These are phyloP conservation scores for Drosophila yooni DNA, from an alignment of 2,888 invertebrate genomes.

Conservation along the genomic window DNA sequence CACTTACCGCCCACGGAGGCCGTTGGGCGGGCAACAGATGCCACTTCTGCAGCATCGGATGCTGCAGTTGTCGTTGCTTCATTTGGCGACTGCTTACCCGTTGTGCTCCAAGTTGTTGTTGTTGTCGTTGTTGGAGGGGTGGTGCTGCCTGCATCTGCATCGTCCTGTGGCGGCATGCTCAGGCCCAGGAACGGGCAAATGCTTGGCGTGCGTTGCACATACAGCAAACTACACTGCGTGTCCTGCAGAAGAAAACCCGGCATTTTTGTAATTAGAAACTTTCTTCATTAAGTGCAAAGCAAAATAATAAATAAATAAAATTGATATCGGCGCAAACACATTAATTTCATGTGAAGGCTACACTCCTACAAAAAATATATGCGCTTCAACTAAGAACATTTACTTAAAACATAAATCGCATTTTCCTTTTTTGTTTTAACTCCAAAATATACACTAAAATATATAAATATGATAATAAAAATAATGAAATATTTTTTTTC, in stretches of 20 bases:
- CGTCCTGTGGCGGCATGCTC: constrained; percentile 34
- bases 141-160: constrained; percentile 6
- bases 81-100: constrained; percentile 59
- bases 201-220: constrained; percentile 82
- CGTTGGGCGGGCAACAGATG: constrained; percentile 61
- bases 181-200: constrained; percentile 83
- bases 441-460: not conserved
- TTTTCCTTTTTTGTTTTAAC: not conserved
- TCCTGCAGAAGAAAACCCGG: constrained; percentile 54
- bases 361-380: constrained; percentile 5
- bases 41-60: constrained; percentile 42
- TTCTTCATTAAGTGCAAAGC: constrained; percentile 70
- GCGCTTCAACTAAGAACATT: not conserved
- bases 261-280: constrained; percentile 71
- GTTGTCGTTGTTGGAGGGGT: constrained; percentile 23
- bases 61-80: constrained; percentile 51
- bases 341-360: constrained; percentile 59
- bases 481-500: not conserved
- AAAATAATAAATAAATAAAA: constrained; percentile 76
- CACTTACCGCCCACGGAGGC: constrained; percentile 81
- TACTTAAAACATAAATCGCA: not conserved
- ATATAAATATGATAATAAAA: not conserved
- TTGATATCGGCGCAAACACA: constrained; percentile 69
- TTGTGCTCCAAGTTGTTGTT: constrained; percentile 38
- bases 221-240: constrained; percentile 81